Evolutionary conservation across 2,113 vertebrate species (phyloP), one percentile per base, ranked within the genome.

Genomic region (Neodontobutis hainanensis): DNA sequence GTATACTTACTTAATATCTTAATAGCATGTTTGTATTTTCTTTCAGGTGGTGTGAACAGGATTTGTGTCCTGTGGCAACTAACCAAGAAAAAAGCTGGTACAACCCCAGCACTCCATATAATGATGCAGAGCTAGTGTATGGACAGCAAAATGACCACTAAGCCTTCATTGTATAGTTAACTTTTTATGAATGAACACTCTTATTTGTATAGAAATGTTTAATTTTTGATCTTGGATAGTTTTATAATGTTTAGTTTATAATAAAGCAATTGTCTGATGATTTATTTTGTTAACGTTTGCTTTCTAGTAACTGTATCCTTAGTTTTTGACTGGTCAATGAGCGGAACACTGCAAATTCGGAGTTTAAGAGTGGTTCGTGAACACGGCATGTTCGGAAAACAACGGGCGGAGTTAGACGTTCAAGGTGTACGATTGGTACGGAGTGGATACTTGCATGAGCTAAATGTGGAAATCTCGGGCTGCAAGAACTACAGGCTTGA

Each of bases 31-130:
- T 62, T 7, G 10, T 53, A 56, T 82, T 19, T 16, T 70, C 43
- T 1, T 43, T 3, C 86, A 96, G 95, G 78, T 96, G 95, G 94
- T 94, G 94, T 77, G 79, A 87, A 48, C 91, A 91, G 49, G 94
- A 95, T 53, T 67, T 95, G 59, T 94, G 93, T 65, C 93, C 91
- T 0, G 91, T 93, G 61, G 80, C 70, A 36, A 50, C 11, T 0
- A 91, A 87, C 61, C 70, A 86, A 0, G 7, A 3, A 2, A 85
- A 40, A 8, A 80, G 93, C 51, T 90, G 79, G 76, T 95, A 95
- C 14, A 36, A 74, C 6, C 11, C 46, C 0, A 66, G 74, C 47
- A 80, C 80, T 0, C 70, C 46, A 0, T 61, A 75, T 1, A 46
- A 55, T 15, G 92, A 95, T 83, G 38, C 73, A 9, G 48, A 74